Percentiles rank a stretch among this genome's conserved stretches.
phyloP scores from a whole-genome alignment of 1,140 invertebrate species.

The Drosophila novamexicana region DNA sequence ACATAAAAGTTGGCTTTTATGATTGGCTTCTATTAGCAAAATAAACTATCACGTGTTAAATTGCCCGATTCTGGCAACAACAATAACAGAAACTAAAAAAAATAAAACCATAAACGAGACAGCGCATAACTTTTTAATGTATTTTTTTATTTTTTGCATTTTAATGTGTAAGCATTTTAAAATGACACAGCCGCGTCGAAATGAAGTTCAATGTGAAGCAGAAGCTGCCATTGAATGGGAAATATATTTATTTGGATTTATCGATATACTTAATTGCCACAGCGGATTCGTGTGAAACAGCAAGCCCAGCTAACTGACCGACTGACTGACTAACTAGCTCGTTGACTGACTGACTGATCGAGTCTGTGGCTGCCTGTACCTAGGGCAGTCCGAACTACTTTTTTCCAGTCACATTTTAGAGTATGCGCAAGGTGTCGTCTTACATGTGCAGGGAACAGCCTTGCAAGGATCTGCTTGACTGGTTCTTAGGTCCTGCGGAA shows the following conservation, averaged over 20 bases:
- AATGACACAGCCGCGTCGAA: slow-evolving; percentile 1
- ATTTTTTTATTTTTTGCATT: slow-evolving; percentile 27
- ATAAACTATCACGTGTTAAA: slow-evolving; percentile 80
- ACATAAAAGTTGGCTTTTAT: slow-evolving; percentile 78
- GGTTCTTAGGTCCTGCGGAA: slow-evolving; percentile 28
- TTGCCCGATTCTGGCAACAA: slow-evolving; percentile 56
- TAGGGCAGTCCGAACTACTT: background rate
- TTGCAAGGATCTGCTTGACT: slow-evolving; percentile 25
- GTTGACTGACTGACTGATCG: slow-evolving; percentile 15
- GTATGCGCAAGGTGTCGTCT: slow-evolving; percentile 62
- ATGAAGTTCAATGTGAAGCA: slow-evolving; percentile 31
- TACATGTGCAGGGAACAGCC: slow-evolving; percentile 55
- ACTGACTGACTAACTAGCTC: slow-evolving; percentile 21
- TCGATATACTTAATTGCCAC: background rate
- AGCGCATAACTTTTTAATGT: slow-evolving; percentile 38
- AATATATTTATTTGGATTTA: background rate
- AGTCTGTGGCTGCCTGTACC: slow-evolving; percentile 17
- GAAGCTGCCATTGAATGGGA: slow-evolving; percentile 17
- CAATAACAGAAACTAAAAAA: slow-evolving; percentile 27
- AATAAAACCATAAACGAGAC: slow-evolving; percentile 7
- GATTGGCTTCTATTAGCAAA: slow-evolving; percentile 76
- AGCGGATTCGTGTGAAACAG: slow-evolving; percentile 8
- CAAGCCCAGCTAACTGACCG: background rate
- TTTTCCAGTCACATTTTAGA: slow-evolving; percentile 7
- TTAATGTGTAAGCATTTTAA: slow-evolving; percentile 30